Percentiles rank a stretch among this genome's conserved stretches.
phyloP scores from a whole-genome alignment of 2,113 vertebrate genomes.

The Tupaia chinensis region DNA sequence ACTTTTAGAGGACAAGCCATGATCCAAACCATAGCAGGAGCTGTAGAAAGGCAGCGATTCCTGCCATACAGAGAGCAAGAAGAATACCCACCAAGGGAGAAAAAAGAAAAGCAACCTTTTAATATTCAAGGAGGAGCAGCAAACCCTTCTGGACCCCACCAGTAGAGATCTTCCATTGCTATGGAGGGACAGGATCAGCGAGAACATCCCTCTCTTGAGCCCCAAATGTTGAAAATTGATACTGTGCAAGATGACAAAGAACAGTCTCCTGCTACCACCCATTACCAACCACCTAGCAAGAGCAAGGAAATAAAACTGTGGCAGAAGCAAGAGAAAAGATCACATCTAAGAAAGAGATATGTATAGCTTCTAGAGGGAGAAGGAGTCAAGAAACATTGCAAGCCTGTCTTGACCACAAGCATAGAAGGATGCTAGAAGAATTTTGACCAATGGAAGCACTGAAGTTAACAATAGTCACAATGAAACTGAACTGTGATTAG shows the following conservation, averaged over 20 bases:
- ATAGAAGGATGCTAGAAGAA: no score
- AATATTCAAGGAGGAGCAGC: neutral
- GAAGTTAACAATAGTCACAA: no score
- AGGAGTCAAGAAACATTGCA: no score
- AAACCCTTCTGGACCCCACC: neutral
- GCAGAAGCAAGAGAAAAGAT: neutral
- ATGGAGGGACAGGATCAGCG: neutral
- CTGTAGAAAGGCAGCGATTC: neutral
- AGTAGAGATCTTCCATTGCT: no score
- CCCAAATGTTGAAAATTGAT: neutral
- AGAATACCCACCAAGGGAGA: neutral
- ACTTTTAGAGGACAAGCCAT: no score
- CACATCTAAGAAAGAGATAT: neutral
- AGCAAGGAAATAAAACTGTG: neutral
- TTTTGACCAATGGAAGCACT: no score
- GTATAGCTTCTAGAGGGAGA: neutral
- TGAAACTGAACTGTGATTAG: no score
- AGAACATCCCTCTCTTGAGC: neutral
- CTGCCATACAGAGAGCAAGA: neutral
- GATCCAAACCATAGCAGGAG: neutral
- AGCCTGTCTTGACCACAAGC: no score
- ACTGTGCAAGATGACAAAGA: neutral
- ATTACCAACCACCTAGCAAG: neutral
- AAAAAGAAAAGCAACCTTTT: neutral
- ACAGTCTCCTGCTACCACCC: neutral